Evolutionary conservation across 37 sponge, comb jelly and placozoan genomes (phyloP).

Genomic region (Amphimedon queenslandica): DNA sequence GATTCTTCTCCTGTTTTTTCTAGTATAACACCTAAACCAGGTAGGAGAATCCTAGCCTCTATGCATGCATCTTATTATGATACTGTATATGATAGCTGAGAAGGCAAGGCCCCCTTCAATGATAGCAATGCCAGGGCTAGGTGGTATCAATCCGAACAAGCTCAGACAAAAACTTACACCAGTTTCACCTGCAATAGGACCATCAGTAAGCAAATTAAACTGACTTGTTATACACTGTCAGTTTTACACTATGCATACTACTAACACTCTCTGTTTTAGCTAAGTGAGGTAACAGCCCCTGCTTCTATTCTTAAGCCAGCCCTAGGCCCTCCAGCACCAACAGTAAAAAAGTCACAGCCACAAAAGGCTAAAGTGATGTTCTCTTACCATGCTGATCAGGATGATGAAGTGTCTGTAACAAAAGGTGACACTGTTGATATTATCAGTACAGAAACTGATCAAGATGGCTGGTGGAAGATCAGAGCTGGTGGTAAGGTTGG

Average conservation of each 20-base stretch:
- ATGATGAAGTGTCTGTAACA: conserved; percentile 62
- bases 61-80: no score
- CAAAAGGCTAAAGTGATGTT: conserved; percentile 50
- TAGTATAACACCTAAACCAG: no score
- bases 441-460: conserved; percentile 29
- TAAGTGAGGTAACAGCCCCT: not conserved
- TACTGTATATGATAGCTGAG: no score
- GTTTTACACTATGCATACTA: no score
- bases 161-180: not conserved
- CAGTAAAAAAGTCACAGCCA: not conserved
- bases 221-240: no score
- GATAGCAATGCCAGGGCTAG: not conserved
- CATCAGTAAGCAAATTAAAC: no score
- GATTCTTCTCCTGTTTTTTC: no score
- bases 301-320: not conserved
- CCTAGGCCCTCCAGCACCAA: not conserved
- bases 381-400: conserved; percentile 55
- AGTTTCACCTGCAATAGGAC: no score
- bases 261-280: no score
- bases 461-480: conserved; percentile 54
- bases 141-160: not conserved
- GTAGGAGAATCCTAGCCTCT: no score
- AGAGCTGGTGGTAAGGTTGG: conserved; percentile 7
- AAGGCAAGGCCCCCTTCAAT: no score
- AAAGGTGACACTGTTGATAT: conserved; percentile 66